Evolutionary conservation across 2,797 vertebrate genomes (phyloP).

Genomic region (Microchirus variegatus): DNA sequence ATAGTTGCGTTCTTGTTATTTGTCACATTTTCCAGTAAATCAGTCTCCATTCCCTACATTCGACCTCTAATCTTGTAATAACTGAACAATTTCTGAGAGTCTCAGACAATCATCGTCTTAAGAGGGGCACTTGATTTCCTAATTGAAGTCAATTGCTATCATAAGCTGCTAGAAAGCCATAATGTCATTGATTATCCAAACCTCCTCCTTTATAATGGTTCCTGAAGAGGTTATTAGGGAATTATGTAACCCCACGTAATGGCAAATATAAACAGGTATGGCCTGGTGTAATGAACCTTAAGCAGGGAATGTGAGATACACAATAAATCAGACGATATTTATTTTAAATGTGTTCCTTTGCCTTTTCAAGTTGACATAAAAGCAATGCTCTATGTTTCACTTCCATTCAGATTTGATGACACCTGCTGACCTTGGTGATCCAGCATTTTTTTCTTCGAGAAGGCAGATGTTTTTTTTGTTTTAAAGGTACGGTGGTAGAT

Average conservation of each 20-base stretch:
- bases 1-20: constrained; percentile 35
- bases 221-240: not conserved
- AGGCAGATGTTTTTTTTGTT: no score
- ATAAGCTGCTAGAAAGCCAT: constrained; percentile 10
- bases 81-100: constrained; percentile 6
- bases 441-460: no score
- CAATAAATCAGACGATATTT: no score
- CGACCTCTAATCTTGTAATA: constrained; percentile 28
- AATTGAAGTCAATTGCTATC: constrained; percentile 23
- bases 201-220: constrained; percentile 6
- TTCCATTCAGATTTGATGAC: no score
- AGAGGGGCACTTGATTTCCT: constrained; percentile 32
- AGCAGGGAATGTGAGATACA: no score
- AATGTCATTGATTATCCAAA: constrained; percentile 14
- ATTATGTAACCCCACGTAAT: not conserved
- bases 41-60: not conserved
- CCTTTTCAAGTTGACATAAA: no score
- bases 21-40: constrained; percentile 14
- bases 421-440: no score
- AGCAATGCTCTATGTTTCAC: no score
- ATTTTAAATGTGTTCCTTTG: not conserved
- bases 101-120: constrained; percentile 27
- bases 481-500: no score
- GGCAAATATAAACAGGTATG: not conserved
- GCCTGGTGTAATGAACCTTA: not conserved